A percentile compares a stretch with the other conserved stretches of the same genome.
These are phyloP conservation scores for Alligator mississippiensis DNA, from an alignment of 2,113 vertebrate genomes.

Conservation along the genomic window DNA sequence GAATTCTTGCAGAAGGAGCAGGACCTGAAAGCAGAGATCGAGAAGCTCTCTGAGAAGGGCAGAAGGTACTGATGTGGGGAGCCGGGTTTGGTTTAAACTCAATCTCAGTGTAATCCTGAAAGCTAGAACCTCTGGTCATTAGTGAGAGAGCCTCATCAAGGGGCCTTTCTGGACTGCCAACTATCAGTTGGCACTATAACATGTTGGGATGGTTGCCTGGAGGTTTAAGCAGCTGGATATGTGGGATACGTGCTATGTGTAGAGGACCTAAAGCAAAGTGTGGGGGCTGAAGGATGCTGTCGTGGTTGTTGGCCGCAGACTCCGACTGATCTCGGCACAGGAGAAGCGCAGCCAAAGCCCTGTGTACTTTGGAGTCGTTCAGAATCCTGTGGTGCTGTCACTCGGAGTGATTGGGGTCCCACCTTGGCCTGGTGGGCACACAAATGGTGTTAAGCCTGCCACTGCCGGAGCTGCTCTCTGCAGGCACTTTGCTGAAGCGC, in stretches of 20 bases:
- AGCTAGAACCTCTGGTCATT: neutral
- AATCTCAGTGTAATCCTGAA: fast-evolving
- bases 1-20: conserved; percentile 86
- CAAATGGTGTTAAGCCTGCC: neutral
- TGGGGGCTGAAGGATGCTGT: fast-evolving
- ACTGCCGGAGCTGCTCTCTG: neutral
- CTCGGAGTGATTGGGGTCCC: neutral
- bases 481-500: neutral
- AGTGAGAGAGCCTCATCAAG: neutral
- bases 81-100: fast-evolving
- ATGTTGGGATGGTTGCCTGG: neutral
- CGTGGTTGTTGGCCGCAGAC: fast-evolving
- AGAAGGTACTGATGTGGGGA: conserved; percentile 70
- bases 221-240: neutral
- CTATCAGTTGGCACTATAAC: neutral
- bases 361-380: fast-evolving
- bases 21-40: conserved; percentile 85
- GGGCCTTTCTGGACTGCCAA: neutral
- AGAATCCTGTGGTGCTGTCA: neutral
- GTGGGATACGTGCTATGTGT: neutral
- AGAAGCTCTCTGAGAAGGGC: conserved; percentile 83
- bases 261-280: fast-evolving
- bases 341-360: fast-evolving
- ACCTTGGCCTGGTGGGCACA: neutral
- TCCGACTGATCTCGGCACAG: fast-evolving